Evolutionary conservation across 2,113 vertebrate species (phyloP).

Genomic region (Regulus satrapa): DNA sequence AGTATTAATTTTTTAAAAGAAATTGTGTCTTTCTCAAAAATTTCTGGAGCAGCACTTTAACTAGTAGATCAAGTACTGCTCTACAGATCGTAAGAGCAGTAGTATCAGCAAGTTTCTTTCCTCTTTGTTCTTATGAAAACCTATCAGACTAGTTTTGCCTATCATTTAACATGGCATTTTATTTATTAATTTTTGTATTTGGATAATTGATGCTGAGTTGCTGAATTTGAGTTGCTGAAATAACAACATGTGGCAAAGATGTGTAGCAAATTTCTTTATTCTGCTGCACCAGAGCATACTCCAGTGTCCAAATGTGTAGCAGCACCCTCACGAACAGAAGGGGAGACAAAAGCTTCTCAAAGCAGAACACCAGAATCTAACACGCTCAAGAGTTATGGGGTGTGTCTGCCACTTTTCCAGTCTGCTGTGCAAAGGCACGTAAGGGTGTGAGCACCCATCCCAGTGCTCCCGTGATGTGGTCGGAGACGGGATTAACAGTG

Average conservation of each 20-base stretch:
- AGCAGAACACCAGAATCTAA: neutral
- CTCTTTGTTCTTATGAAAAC: neutral
- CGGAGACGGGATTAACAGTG: rapidly evolving
- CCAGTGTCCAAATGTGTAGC: neutral
- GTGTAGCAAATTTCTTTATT: neutral
- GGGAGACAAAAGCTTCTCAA: neutral
- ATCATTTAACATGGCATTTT: neutral
- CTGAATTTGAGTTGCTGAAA: neutral
- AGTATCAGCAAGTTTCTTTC: neutral
- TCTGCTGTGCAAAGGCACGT: rapidly evolving
- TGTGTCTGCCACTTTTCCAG: neutral
- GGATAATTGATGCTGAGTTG: neutral
- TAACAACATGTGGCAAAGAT: neutral
- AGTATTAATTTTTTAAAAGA: neutral
- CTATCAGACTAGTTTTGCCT: neutral
- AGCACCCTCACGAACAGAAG: neutral
- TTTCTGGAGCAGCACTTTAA: neutral
- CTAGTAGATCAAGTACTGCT: neutral
- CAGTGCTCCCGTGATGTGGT: neutral
- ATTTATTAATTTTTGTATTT: neutral
- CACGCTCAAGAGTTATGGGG: rapidly evolving
- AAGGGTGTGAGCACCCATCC: neutral
- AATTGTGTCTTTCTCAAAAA: neutral
- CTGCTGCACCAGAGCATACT: neutral
- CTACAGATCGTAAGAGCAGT: neutral